phyloP scores from a whole-genome alignment of 1,140 invertebrate genomes.

The Aphelinus atriplicis region DNA sequence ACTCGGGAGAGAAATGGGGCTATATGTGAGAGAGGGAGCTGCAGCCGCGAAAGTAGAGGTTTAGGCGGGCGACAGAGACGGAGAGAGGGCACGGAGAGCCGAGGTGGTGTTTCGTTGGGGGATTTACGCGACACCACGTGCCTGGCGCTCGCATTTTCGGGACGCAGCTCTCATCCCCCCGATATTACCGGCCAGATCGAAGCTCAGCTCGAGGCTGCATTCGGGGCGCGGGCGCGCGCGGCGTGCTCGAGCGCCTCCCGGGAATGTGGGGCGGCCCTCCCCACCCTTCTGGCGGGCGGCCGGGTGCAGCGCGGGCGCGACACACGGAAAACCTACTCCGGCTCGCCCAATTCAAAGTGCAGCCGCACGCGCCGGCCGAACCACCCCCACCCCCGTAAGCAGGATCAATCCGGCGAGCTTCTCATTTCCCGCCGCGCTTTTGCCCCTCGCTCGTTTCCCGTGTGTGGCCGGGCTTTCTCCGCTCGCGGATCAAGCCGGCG shows the following conservation, averaged over 20 bases:
- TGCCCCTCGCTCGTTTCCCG: neutral
- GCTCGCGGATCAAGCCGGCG: no score
- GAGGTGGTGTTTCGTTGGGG: slow-evolving; percentile 56
- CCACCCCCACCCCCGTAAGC: neutral
- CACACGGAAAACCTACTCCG: slow-evolving; percentile 3
- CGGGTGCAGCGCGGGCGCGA: neutral
- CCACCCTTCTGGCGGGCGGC: slow-evolving; percentile 21
- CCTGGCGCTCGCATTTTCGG: slow-evolving; percentile 32
- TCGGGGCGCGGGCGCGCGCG: slow-evolving; percentile 26
- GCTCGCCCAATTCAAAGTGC: slow-evolving; percentile 29
- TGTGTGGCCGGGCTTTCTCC: no score
- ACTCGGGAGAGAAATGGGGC: slow-evolving; percentile 21
- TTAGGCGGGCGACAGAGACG: slow-evolving; percentile 41
- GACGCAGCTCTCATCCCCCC: slow-evolving; percentile 32
- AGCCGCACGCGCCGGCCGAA: neutral
- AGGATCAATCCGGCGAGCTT: slow-evolving; percentile 21
- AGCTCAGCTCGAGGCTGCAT: slow-evolving; percentile 50
- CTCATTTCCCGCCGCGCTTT: slow-evolving; percentile 16
- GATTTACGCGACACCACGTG: slow-evolving; percentile 59
- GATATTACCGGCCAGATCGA: slow-evolving; percentile 55
- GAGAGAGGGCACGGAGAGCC: slow-evolving; percentile 45
- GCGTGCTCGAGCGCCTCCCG: slow-evolving; percentile 55
- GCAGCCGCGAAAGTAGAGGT: neutral
- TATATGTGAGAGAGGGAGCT: slow-evolving; percentile 32
- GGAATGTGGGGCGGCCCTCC: slow-evolving; percentile 50